Evolutionary conservation across 1,140 invertebrate genomes (phyloP), one percentile per base, ranked within the genome.

Genomic region (Sitobion miscanthi): DNA sequence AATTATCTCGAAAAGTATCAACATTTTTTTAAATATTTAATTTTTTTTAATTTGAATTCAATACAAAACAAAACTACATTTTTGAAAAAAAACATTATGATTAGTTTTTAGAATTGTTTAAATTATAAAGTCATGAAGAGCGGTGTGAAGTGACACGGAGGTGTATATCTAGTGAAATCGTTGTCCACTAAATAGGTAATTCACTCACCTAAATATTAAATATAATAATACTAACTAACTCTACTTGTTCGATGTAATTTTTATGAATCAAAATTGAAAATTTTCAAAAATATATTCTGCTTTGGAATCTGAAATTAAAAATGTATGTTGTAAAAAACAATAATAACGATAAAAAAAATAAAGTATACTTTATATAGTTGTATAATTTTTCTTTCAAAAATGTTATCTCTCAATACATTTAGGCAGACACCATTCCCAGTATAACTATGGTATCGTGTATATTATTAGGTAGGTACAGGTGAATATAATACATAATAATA

Each of bases 81-180:
- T 54, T 23, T 6, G 52, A 4, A 1, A 21, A 21, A 47, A 54
- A 54, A 54, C 20, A 21, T 21, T 54, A 54, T 54, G 4, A 23
- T 54, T 54, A 54, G 4, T 52, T 52, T 52, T 52, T 52, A 52
- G 11, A 0, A 54, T 5, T 54, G 52, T 23, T 23, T 54, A 14
- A 54, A 23, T 2, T 54, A 21, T 6, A 4, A 54, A 54, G 20
- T 21, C 52, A 20, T 20, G 52, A 52, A 52, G 52, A 54, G 21
- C 20, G 21, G 20, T 21, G 57, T 57, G 23, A 0, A 57, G 57
- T 57, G 23, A 57, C 52, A 54, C 52, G 5, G 21, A 8, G 45
- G 7, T 7, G 52, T 54, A 21, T 0, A 6, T 54, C 6, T 0
- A 1, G 7, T 25, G 23, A 8, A 8, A 9, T 57, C 0, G 0